Evolutionary conservation across 92 coral and sea anemone species (phyloP), one percentile per base, ranked within the genome.

Genomic region (Chrysogorgia sp.): DNA sequence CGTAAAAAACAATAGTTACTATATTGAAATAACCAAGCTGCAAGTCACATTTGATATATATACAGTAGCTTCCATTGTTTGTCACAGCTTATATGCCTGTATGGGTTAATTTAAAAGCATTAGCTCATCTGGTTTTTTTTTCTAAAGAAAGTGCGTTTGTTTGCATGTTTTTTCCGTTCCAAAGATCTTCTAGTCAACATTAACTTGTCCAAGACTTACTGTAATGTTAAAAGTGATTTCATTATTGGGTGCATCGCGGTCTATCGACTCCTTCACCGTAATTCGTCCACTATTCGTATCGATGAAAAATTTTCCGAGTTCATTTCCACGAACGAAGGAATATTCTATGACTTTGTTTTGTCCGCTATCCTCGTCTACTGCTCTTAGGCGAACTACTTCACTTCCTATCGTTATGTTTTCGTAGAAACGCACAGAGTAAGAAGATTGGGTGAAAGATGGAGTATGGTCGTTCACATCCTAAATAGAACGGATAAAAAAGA

Each of bases 381-480:
- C 98, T 10, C 83, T 71, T 34, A 93, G 43, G n/a, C 84, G 90
- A 31, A 93, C 22, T 32, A 93, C 85, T 17, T 81, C 89, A 17
- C 92, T 72, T 0, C 98, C 98, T 25, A 87, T 71, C 10, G 90
- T 84, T 41, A 82, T 74, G 77, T 91, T 89, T 69, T 93, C 98
- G 24, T 86, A 84, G 23, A 91, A 76, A 35, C 85, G 78, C 2
- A 91, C 84, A n/a, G 88, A 76, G 84, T 93, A 93, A 49, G 89
- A 59, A 10, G 97, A 34, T 40, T 80, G 53, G 19, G 87, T 25
- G 35, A 93, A 93, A 53, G 85, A 62, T 47, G 98, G 98, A 2
- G 71, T 68, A 87, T 93, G 88, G 69, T 93, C 98, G 66, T 93
- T 93, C 28, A 88, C 65, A 34, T 93, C 96, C 98, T 93, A 76